Evolutionary conservation across 2,888 invertebrate genomes (phyloP), one percentile per base, ranked within the genome.

Genomic region (Gymnocheta viridis): DNA sequence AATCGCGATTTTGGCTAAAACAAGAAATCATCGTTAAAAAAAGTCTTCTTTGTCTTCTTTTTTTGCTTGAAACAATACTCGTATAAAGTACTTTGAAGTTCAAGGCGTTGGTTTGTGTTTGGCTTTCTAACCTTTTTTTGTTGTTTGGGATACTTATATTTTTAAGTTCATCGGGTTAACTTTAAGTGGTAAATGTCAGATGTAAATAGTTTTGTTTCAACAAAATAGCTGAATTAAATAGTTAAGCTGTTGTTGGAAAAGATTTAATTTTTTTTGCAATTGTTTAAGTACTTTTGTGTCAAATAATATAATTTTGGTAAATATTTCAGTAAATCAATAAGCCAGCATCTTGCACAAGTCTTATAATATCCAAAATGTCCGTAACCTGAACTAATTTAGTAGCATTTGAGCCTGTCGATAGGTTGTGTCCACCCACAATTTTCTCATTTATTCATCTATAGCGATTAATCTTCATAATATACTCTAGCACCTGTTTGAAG

Each of bases 201-300:
- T 84, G 81, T 78, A 81, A 84, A 84, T 78, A 73, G 84, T 84
- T 84, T 84, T 60, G 69, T 73, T 84, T 78, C 69, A 81, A 84
- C 84, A 84, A 84, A 81, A 84, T 84, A 73, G 81, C 81, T 84
- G 64, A 81, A 77, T 51, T 51, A 47, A 35, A 17, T 62, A 44
- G 32, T 60, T 9, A 24, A 49, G 62, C 19, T 44, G 44, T 81
- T 81, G 67, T 67, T 29, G 35, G 4, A 5, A 44, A 67, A 44
- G n/a, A 49, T 2, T 6, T 24, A 19, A 17, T 38, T 51, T 9
- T 19, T 14, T 14, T 14, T 22, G 12, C 2, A 38, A 62, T 9
- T 10, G 38, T 10, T 24, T 56, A 70, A 2, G 17, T 54, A 24
- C 12, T 7, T 32, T 32, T n/a, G n/a, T n/a, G n/a, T n/a, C n/a